Conservation (phyloP, 2,113 vertebrate genomes). For the Phyllostomus hastatus region DNA sequence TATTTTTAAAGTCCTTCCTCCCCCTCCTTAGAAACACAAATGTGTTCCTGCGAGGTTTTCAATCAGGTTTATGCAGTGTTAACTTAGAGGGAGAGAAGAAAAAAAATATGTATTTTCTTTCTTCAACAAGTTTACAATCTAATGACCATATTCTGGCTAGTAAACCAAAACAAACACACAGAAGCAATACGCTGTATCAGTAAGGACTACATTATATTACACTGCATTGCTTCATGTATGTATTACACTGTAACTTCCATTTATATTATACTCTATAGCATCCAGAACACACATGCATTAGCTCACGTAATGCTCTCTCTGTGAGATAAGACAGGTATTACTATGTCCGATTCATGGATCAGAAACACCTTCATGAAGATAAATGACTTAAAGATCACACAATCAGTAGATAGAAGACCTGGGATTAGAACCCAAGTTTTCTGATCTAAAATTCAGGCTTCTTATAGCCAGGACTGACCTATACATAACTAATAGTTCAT, state of each 20-base stretch:
- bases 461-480: background rate
- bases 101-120: background rate
- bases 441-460: background rate
- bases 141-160: background rate
- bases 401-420: background rate
- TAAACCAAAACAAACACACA: background rate
- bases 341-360: background rate
- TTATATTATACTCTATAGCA: background rate
- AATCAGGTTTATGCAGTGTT: background rate
- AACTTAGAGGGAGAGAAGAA: background rate
- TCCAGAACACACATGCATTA: background rate
- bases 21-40: background rate
- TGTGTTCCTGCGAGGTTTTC: background rate
- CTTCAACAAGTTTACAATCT: background rate
- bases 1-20: background rate
- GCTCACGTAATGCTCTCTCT: background rate
- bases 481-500: background rate
- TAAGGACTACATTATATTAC: background rate
- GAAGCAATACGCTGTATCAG: background rate
- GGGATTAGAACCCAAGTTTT: background rate
- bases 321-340: background rate
- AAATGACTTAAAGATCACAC: background rate
- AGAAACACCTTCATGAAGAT: background rate
- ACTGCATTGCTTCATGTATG: background rate
- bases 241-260: background rate